phyloP scores from a whole-genome alignment of 2,113 vertebrate genomes.

The Charina bottae region DNA sequence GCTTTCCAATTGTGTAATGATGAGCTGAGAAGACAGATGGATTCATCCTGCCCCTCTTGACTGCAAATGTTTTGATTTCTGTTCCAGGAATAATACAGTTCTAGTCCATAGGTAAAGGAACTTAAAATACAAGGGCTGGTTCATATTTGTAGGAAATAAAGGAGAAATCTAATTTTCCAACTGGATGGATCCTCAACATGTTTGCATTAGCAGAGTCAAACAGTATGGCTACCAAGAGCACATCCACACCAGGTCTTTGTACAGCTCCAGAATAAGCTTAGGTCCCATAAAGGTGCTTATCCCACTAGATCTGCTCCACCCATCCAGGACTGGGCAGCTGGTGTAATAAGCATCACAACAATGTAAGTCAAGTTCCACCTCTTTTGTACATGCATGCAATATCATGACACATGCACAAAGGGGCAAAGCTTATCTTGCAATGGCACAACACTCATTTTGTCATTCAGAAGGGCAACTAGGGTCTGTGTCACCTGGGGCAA shows the following conservation, averaged over 20 bases:
- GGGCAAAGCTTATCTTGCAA: not conserved
- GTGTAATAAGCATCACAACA: not conserved
- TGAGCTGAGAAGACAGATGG: too few species aligned
- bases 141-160: not conserved
- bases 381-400: not conserved
- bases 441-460: not conserved
- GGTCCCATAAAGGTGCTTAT: not conserved
- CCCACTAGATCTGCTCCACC: not conserved
- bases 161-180: not conserved
- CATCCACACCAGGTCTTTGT: not conserved
- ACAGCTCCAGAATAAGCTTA: not conserved
- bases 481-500: too few species aligned
- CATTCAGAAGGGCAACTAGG: too few species aligned
- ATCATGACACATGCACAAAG: not conserved
- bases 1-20: too few species aligned
- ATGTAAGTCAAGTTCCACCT: not conserved
- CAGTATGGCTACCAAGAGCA: not conserved
- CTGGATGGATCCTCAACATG: not conserved
- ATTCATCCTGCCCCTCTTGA: too few species aligned
- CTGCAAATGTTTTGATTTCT: too few species aligned
- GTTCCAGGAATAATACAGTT: too few species aligned
- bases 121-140: not conserved
- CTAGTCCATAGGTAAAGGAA: not conserved
- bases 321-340: not conserved
- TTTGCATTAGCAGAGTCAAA: not conserved